Percentiles rank a stretch among this genome's conserved stretches.
These are phyloP conservation scores for Drosophila mimetica DNA, from an alignment of 2,888 invertebrate species.

Conservation along the genomic window DNA sequence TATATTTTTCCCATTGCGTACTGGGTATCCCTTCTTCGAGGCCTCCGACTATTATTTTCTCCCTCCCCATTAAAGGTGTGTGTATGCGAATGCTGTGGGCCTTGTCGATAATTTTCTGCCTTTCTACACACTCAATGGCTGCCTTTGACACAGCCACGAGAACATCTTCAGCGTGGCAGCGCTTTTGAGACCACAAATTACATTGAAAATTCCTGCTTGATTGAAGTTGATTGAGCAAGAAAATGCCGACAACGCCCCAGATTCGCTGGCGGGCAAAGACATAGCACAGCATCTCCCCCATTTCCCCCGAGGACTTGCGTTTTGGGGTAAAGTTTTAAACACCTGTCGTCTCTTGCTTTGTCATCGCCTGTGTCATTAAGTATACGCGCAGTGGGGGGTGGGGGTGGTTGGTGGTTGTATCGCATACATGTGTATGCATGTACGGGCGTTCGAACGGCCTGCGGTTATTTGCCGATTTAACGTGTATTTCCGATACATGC, in stretches of 20 bases:
- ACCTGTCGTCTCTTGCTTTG: conserved; percentile 46
- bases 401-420: background rate
- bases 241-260: conserved; percentile 76
- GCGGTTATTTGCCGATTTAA: conserved; percentile 58
- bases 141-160: conserved; percentile 61
- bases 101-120: conserved; percentile 76
- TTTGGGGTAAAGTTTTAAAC: conserved; percentile 54
- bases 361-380: conserved; percentile 17
- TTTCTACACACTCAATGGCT: conserved; percentile 68
- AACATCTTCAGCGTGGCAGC: conserved; percentile 46
- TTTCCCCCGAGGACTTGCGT: conserved; percentile 21
- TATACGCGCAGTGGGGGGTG: conserved; percentile 2
- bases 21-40: background rate
- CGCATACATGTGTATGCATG: too few species aligned
- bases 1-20: background rate
- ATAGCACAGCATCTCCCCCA: conserved; percentile 14
- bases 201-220: conserved; percentile 78
- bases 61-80: background rate
- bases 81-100: conserved; percentile 36
- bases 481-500: conserved; percentile 63
- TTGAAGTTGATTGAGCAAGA: conserved; percentile 81
- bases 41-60: background rate
- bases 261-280: conserved; percentile 31
- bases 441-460: conserved; percentile 28
- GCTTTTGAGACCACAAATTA: conserved; percentile 72